phyloP scores from a whole-genome alignment of 1,140 invertebrate species.

The Anoplophora glabripennis region DNA sequence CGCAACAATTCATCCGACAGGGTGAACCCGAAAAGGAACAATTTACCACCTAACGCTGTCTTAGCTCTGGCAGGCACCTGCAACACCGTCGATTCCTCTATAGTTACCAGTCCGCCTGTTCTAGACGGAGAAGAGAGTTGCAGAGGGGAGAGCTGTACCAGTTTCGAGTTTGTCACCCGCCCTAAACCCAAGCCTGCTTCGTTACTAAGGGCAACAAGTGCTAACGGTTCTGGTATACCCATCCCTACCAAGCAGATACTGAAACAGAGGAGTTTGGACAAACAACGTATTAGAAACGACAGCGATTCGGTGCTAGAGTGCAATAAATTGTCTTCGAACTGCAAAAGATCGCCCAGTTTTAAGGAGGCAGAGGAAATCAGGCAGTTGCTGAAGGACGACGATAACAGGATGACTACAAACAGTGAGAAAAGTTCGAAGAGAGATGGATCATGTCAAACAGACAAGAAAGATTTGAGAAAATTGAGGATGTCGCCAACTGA shows the following conservation, averaged over 20 bases:
- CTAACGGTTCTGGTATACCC: conserved; percentile 32
- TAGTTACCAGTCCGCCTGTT: conserved; percentile 47
- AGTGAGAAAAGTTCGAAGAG: conserved; percentile 56
- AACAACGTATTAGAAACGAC: conserved; percentile 40
- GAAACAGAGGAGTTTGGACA: conserved; percentile 41
- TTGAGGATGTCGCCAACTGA: conserved; percentile 48
- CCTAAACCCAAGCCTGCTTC: conserved; percentile 39
- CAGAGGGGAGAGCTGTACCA: conserved; percentile 61
- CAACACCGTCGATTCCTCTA: conserved; percentile 47
- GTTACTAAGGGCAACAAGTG: conserved; percentile 35
- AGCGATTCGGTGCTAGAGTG: conserved; percentile 45
- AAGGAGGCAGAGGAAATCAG: conserved; percentile 48
- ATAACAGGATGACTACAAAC: conserved; percentile 52
- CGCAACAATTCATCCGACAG: conserved; percentile 39
- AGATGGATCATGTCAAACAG: conserved; percentile 63
- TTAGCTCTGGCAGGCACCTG: conserved; percentile 46
- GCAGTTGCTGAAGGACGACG: conserved; percentile 49
- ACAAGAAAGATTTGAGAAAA: conserved; percentile 56
- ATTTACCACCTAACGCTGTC: conserved; percentile 51
- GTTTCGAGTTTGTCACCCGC: conserved; percentile 58
- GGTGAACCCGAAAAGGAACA: conserved; percentile 40
- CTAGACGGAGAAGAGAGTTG: conserved; percentile 47
- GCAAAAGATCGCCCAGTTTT: conserved; percentile 47
- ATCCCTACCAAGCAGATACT: conserved; percentile 19
- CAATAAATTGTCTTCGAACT: conserved; percentile 44